Conservation (phyloP, 2,113 vertebrate genomes). For the Sclerurus mexicanus region DNA sequence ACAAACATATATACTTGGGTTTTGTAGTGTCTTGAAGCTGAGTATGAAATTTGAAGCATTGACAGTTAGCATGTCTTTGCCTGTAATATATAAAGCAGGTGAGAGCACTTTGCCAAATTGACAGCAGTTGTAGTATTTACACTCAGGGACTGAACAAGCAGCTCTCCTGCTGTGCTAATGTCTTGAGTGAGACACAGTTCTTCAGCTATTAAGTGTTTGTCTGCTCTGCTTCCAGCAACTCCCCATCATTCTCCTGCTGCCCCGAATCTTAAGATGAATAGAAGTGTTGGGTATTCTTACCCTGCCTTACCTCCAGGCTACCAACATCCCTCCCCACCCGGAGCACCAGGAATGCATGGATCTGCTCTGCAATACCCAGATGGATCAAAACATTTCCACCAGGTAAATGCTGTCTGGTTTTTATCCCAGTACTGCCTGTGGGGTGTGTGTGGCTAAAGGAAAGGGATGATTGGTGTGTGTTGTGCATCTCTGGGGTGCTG, state of each 20-base stretch:
- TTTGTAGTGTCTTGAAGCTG: neutral
- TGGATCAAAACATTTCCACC: conserved; percentile 82
- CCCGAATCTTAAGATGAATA: conserved; percentile 76
- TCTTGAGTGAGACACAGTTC: neutral
- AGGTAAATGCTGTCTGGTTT: conserved; percentile 73
- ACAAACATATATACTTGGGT: neutral
- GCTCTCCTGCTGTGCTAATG: neutral
- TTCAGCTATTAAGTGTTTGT: conserved; percentile 11
- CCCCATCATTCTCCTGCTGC: conserved; percentile 65
- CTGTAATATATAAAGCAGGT: neutral
- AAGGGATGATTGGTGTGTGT: neutral
- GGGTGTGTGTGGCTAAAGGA: accelerated
- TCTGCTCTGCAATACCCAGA: conserved; percentile 80
- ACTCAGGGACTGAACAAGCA: neutral
- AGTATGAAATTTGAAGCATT: neutral
- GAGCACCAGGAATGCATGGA: conserved; percentile 71
- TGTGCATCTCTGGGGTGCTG: neutral
- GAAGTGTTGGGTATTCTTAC: conserved; percentile 84
- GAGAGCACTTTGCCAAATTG: neutral
- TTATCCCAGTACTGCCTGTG: neutral
- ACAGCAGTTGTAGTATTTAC: neutral
- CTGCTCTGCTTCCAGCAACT: conserved; percentile 68
- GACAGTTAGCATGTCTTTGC: neutral
- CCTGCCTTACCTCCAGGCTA: conserved; percentile 90
- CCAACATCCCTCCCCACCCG: conserved; percentile 77